Base-by-base conservation (phyloP, 2,113 vertebrate genomes). In the Cichladusa arquata region DNA sequence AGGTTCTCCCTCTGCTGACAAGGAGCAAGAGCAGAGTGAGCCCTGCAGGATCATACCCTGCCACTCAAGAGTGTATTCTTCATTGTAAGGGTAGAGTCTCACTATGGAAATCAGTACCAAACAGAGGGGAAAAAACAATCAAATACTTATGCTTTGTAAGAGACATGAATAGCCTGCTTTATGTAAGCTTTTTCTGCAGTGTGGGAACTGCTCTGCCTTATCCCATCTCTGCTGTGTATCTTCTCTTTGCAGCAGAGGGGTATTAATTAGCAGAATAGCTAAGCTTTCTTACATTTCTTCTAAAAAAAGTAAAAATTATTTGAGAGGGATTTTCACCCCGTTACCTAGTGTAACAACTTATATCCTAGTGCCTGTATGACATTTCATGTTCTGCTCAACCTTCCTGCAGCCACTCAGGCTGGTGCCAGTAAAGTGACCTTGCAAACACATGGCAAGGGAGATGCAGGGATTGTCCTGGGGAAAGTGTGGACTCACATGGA, bases 31-130 rank as follows among this genome's bases (percentile, higher is more conserved):
- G 1, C 14, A 25, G 12, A 73, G 5, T 13, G 47, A 85, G 34
- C 0, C 1, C 40, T 65, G 53, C 62, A 85, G 36, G 36, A 53
- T 69, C 36, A 61, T 34, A 60, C 7, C 11, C 19, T 0, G 0
- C 4, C 3, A 12, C 31, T 76, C 48, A 48, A 36, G 36, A 57
- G 3, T 5, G 9, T 29, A 25, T 31, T 85, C 34, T 72, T 69
- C 4, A 0, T 72, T 85, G 86, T 61, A 85, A 64, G 28, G 60
- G 33, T 22, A 50, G 62, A 47, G 11, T 44, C 17, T 85, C 34
- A 42, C 9, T 40, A 12, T 48, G 17, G n/a, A 93, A 45, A 65
- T 44, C 31, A 24, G 45, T 42, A n/a, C 31, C 15, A 73, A 90
- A 74, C 4, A 81, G 19, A 0, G 28, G 42, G 44, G 11, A 29